These are phyloP conservation scores for Micrasema minimum DNA, from an alignment of 1,140 invertebrate genomes.

Conservation along the genomic window DNA sequence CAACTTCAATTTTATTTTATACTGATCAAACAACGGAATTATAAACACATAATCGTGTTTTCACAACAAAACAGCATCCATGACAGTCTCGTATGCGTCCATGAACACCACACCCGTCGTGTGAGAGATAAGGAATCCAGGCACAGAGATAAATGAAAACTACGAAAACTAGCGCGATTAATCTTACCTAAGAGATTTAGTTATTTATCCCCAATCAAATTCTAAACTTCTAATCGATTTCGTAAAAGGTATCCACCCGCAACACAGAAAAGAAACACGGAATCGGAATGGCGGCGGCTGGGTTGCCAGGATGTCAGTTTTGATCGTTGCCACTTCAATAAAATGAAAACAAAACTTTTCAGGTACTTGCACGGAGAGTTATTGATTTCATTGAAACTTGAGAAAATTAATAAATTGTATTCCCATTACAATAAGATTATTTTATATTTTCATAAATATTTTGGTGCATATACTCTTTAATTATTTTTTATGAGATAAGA, in stretches of 20 bases:
- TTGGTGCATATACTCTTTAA: too few relatives aligned
- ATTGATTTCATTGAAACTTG: constrained; percentile 24
- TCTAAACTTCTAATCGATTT: constrained; percentile 42
- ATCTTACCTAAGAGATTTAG: constrained; percentile 36
- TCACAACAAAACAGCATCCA: constrained; percentile 49
- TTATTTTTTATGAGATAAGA: too few relatives aligned
- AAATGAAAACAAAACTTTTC: background rate
- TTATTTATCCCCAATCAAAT: constrained; percentile 36
- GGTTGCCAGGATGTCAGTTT: constrained; percentile 31
- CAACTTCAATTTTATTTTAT: background rate
- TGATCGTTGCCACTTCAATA: too few relatives aligned
- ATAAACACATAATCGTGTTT: constrained; percentile 30
- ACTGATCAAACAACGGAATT: background rate
- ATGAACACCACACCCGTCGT: constrained; percentile 42
- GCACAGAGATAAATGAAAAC: background rate
- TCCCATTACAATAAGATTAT: too few relatives aligned
- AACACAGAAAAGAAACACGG: constrained; percentile 32
- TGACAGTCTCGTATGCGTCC: constrained; percentile 45
- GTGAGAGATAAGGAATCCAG: constrained; percentile 5
- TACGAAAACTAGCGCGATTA: too few relatives aligned
- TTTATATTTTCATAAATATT: too few relatives aligned
- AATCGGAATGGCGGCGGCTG: constrained; percentile 42
- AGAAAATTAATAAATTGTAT: too few relatives aligned
- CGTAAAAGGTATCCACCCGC: constrained; percentile 42
- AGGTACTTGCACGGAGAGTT: constrained; percentile 8